phyloP scores from a whole-genome alignment of 1,140 invertebrate species.

The Coenobita brevimanus region DNA sequence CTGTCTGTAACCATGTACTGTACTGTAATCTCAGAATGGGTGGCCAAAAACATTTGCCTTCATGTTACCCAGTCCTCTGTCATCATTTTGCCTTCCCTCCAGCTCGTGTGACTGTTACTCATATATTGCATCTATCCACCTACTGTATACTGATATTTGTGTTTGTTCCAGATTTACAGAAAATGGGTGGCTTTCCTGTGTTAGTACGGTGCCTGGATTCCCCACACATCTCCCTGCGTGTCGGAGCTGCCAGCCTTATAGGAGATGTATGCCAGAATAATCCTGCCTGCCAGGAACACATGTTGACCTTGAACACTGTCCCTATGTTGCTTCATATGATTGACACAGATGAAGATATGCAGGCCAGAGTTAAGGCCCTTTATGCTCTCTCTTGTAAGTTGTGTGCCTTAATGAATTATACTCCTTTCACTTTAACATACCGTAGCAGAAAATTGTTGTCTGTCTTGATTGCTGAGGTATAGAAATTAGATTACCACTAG shows the following conservation, averaged over 20 bases:
- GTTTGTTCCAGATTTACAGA: slow-evolving; percentile 81
- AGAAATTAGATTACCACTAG: too few relatives aligned
- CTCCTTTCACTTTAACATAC: background rate
- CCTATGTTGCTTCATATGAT: slow-evolving; percentile 80
- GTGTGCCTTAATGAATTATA: background rate
- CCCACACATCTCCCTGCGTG: slow-evolving; percentile 78
- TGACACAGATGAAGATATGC: slow-evolving; percentile 77
- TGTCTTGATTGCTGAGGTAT: too few relatives aligned
- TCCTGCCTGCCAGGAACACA: slow-evolving; percentile 81
- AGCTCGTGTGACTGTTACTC: slow-evolving; percentile 46
- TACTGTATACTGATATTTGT: too few relatives aligned
- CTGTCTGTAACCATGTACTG: too few relatives aligned
- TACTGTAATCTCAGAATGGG: too few relatives aligned
- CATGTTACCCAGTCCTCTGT: too few relatives aligned
- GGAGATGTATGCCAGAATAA: slow-evolving; percentile 87
- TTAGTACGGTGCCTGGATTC: slow-evolving; percentile 80
- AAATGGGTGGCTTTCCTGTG: slow-evolving; percentile 84
- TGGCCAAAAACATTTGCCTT: too few relatives aligned
- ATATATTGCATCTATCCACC: background rate
- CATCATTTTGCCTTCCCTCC: too few relatives aligned
- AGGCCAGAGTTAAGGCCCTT: slow-evolving; percentile 80
- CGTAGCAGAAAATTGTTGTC: too few relatives aligned
- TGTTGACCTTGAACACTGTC: slow-evolving; percentile 79
- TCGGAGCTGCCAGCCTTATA: slow-evolving; percentile 80
- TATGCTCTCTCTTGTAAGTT: slow-evolving; percentile 84